phyloP scores from a whole-genome alignment of 1,140 invertebrate genomes.

The Apis dorsata region DNA sequence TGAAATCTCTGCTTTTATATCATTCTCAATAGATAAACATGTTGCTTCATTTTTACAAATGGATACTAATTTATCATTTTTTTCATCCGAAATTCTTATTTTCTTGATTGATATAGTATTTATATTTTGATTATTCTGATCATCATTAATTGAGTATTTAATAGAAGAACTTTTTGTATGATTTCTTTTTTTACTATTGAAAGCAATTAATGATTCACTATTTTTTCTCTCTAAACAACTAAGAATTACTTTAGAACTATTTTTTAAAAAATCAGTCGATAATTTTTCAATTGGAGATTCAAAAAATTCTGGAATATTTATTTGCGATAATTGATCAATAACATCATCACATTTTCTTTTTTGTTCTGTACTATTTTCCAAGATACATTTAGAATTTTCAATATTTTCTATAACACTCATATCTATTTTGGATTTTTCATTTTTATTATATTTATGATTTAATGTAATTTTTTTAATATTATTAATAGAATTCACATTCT shows the following conservation, averaged over 20 bases:
- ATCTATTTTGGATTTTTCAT: neutral
- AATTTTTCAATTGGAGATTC: neutral
- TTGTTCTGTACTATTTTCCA: neutral
- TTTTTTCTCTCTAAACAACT: neutral
- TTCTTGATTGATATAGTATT: constrained; percentile 16
- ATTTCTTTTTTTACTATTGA: neutral
- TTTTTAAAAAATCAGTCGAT: constrained; percentile 22
- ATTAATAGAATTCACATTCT: neutral
- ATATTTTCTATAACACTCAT: neutral
- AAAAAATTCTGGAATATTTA: constrained; percentile 1
- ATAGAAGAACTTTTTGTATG: neutral
- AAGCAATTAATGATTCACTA: constrained; percentile 11
- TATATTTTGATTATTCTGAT: neutral
- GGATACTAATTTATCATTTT: neutral
- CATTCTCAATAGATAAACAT: neutral
- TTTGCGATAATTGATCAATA: constrained; percentile 35
- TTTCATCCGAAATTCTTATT: constrained; percentile 3
- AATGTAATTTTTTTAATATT: neutral
- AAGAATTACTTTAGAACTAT: constrained; percentile 24
- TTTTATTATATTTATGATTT: neutral
- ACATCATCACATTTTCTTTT: neutral
- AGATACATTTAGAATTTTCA: neutral
- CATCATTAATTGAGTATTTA: neutral
- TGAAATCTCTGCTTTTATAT: constrained; percentile 30
- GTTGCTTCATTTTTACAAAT: constrained; percentile 1